Evolutionary conservation across 2,797 vertebrate genomes (phyloP), one percentile per base, ranked within the genome.

Genomic region (Kryptopterus vitreolus): DNA sequence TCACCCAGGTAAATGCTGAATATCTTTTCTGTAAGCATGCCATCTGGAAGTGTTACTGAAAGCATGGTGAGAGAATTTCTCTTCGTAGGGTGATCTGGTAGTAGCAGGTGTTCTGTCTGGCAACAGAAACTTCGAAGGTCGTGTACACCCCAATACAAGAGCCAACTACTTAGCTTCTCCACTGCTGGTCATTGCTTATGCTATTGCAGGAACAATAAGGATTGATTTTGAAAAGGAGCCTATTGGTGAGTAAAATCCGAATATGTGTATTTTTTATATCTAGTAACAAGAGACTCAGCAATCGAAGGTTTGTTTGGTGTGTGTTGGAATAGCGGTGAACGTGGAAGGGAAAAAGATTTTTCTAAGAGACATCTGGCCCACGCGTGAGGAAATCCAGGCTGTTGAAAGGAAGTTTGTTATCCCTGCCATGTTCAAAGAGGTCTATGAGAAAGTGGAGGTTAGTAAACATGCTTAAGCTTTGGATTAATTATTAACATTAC

Each of bases 391-490:
- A 89, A 98, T 99, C 88, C 98, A 99, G 86, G 94, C 88, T 0
- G 95, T 98, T 69, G 98, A 99, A 87, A 92, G 86, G 59, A 89
- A 91, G 0, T 96, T 94, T 65, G 98, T 99, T 80, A 98, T 99
- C 88, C 98, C 98, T 0, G 95, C 95, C 13, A 99, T 99, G 96
- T 99, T 99, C 89, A 97, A 96, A 90, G 97, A 99, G 79, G 96
- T 99, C 81, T 99, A 99, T 61, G 90, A 96, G 89, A 99, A 98
- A 91, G 95, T 99, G 71, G 98, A 99, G 96, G 98, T 98, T 59
- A 18, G 76, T 33, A 22, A 53, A 82, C 29, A 58, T 16, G 12
- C 26, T 10, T 22, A 58, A 16, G 20, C 5, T 16, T n/a, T 22
- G 7, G 29, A 57, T 16, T n/a, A 35, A 16, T 75, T 53, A 15